Conservation (phyloP, 1,140 invertebrate species). For the Carcinoscorpius rotundicauda region DNA sequence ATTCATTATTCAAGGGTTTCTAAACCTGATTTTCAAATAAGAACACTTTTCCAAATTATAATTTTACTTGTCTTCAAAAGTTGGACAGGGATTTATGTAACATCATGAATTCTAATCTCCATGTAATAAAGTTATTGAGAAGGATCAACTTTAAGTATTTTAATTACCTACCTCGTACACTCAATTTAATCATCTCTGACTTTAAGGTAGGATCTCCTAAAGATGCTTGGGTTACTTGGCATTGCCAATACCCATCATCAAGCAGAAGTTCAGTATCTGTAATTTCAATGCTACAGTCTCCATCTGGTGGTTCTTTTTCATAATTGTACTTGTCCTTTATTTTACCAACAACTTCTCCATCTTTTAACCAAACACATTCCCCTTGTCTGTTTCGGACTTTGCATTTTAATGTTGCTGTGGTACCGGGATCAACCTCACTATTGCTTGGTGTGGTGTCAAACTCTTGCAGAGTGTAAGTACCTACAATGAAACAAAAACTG, state of each 20-base stretch:
- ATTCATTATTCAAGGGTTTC: no score
- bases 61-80: no score
- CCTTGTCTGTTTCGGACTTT: conserved; percentile 73
- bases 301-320: conserved; percentile 43
- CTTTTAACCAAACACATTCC: conserved; percentile 82
- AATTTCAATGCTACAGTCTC: conserved; percentile 76
- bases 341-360: conserved; percentile 59
- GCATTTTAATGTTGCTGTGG: conserved; percentile 66
- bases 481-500: conserved; percentile 5
- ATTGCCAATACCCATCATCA: conserved; percentile 83
- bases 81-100: no score
- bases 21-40: no score
- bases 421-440: conserved; percentile 38
- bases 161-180: conserved; percentile 39
- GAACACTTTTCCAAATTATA: no score
- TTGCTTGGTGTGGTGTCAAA: conserved; percentile 16
- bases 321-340: conserved; percentile 80
- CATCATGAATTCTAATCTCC: no score
- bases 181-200: conserved; percentile 62
- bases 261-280: conserved; percentile 64
- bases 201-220: conserved; percentile 68
- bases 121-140: no score
- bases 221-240: conserved; percentile 74
- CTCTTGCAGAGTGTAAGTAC: conserved; percentile 8
- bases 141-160: no score